A percentile compares a stretch with the other conserved stretches of the same genome.
phyloP scores from a whole-genome alignment of 2,113 vertebrate genomes.

The Rhineura floridana region DNA sequence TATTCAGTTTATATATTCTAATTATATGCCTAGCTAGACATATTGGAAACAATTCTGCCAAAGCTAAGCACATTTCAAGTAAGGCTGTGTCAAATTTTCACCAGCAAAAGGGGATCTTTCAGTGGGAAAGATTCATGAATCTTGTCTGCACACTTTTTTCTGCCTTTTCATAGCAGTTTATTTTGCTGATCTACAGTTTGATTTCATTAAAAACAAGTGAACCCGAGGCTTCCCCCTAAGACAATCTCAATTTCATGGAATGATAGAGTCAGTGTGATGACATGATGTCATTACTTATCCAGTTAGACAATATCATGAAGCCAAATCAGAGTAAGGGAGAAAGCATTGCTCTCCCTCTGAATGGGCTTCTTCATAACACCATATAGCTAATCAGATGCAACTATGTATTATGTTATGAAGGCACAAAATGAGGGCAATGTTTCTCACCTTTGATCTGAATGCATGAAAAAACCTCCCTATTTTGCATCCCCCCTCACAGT shows the following conservation, averaged over 20 bases:
- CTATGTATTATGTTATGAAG: not conserved
- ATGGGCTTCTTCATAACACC: not conserved
- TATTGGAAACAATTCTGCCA: not conserved
- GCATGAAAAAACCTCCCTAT: not conserved
- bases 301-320: not conserved
- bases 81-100: not conserved
- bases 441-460: not conserved
- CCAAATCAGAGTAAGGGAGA: not conserved
- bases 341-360: not conserved
- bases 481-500: not conserved
- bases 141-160: not conserved
- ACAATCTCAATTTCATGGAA: not conserved
- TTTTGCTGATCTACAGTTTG: not conserved
- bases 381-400: not conserved
- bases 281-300: too few species aligned
- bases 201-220: not conserved
- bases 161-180: not conserved
- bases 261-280: not conserved
- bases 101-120: not conserved
- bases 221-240: not conserved
- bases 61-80: not conserved
- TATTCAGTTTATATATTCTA: not conserved
- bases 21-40: not conserved
- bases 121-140: not conserved
- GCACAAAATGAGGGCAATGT: not conserved